These are phyloP conservation scores for Drosophila mayri DNA, from an alignment of 1,140 invertebrate genomes.

Conservation along the genomic window DNA sequence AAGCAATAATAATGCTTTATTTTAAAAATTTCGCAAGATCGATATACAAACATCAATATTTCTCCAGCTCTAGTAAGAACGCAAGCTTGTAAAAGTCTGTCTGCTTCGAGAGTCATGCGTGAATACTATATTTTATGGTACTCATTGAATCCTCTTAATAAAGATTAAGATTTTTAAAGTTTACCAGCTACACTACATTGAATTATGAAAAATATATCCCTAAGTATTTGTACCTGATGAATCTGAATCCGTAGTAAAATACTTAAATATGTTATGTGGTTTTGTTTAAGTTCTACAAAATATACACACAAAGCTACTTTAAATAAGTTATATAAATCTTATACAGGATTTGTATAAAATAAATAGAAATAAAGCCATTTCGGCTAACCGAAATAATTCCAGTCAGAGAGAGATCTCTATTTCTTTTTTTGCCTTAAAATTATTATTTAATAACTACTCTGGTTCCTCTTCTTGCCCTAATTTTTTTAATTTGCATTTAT, in stretches of 20 bases:
- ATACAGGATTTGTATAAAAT: background rate
- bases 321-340: background rate
- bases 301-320: background rate
- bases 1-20: too few relatives aligned
- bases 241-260: background rate
- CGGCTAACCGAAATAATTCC: background rate
- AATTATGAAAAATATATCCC: too few relatives aligned
- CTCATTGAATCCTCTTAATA: background rate
- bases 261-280: background rate
- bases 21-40: too few relatives aligned
- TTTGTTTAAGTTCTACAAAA: background rate
- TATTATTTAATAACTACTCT: background rate
- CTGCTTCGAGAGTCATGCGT: background rate
- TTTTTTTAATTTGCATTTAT: background rate
- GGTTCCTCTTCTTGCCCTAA: background rate
- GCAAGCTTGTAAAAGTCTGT: background rate
- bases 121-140: background rate
- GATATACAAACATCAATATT: too few relatives aligned
- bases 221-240: background rate
- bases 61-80: background rate
- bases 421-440: background rate
- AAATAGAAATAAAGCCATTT: background rate
- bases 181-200: background rate
- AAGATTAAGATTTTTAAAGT: background rate
- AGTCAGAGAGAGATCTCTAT: background rate